Conservation (phyloP, 2,888 invertebrate genomes). For the Punctoribates punctum region DNA sequence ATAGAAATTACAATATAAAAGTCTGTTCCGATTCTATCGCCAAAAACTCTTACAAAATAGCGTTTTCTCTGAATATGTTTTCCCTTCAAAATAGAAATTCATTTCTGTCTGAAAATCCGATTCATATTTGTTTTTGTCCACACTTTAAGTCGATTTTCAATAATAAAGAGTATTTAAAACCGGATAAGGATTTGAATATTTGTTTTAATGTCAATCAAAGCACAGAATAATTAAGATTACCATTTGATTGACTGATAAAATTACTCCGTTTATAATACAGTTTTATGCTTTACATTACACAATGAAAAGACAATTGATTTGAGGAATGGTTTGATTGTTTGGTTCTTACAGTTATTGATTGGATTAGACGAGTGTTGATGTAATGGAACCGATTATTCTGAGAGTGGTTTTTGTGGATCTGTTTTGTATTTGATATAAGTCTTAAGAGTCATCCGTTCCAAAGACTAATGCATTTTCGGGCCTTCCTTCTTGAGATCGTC, state of each 20-base stretch:
- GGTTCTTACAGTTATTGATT: constrained; percentile 11
- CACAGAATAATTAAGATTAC: too few relatives aligned
- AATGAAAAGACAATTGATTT: not conserved
- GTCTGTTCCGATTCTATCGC: not conserved
- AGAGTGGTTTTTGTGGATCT: not conserved
- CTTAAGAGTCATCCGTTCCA: not conserved
- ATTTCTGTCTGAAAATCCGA: not conserved
- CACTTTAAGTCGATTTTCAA: too few relatives aligned
- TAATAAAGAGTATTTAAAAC: too few relatives aligned
- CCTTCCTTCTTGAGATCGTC: constrained; percentile 40
- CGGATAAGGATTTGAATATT: too few relatives aligned
- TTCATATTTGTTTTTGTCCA: not conserved
- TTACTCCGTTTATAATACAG: constrained; percentile 5
- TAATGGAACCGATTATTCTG: not conserved
- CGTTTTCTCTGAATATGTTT: constrained; percentile 3
- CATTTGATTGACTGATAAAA: too few relatives aligned
- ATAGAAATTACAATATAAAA: constrained; percentile 31
- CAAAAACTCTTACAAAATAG: constrained; percentile 1
- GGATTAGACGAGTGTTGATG: not conserved
- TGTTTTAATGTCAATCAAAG: too few relatives aligned
- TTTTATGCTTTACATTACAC: not conserved
- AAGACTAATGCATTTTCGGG: constrained; percentile 26
- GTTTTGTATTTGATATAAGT: not conserved
- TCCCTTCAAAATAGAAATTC: constrained; percentile 1
- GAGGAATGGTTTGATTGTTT: not conserved